Percentiles rank a stretch among this genome's conserved stretches.
Conservation (phyloP, 2,113 vertebrate genomes). For the Gila orcuttii region DNA sequence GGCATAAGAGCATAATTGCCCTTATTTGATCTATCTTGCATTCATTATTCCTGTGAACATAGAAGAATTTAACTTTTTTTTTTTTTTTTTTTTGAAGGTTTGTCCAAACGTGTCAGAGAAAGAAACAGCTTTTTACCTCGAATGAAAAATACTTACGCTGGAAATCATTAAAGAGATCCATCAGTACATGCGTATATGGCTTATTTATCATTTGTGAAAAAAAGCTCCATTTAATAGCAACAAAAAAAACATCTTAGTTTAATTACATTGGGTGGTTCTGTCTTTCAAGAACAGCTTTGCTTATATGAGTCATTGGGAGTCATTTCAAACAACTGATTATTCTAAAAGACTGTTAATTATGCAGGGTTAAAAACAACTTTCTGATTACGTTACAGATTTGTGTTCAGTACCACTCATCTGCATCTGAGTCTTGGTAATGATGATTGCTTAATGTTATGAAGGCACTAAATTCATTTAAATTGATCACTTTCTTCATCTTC, state of each 20-base stretch:
- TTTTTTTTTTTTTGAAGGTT: background rate
- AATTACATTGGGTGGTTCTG: slow-evolving; percentile 4
- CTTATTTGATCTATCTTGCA: background rate
- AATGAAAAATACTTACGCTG: background rate
- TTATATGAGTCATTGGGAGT: slow-evolving; percentile 26
- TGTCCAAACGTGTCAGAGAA: background rate
- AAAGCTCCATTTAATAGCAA: background rate
- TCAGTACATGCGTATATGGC: background rate
- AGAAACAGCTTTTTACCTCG: background rate
- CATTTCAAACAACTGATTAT: slow-evolving; percentile 1
- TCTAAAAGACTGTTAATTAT: slow-evolving; percentile 12
- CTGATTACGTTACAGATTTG: background rate
- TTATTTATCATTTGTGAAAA: background rate
- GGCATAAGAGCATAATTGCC: background rate
- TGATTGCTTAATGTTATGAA: background rate
- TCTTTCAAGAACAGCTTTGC: slow-evolving; percentile 16
- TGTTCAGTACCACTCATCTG: background rate
- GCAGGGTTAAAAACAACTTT: slow-evolving; percentile 9
- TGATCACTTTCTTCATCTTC: background rate
- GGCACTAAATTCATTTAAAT: background rate
- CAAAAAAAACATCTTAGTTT: background rate
- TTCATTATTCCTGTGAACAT: background rate
- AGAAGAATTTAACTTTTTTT: background rate
- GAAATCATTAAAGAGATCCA: background rate
- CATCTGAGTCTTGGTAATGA: background rate